Evolutionary conservation across 2,888 invertebrate genomes (phyloP).

Genomic region (Nomada fabriciana): DNA sequence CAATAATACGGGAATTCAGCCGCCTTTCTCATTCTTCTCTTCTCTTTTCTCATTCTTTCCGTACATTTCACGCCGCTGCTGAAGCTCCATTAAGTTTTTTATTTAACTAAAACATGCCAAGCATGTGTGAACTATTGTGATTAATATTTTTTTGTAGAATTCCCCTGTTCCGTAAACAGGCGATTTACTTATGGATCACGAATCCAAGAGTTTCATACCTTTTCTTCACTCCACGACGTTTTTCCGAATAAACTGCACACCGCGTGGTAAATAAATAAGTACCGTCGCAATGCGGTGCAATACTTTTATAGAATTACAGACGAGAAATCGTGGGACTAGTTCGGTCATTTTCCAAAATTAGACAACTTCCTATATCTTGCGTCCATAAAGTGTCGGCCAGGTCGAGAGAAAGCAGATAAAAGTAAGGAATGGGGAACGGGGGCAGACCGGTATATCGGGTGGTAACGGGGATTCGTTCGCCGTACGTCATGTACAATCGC

Average conservation of each 20-base stretch:
- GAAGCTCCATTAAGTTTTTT: not conserved
- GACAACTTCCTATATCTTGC: not conserved
- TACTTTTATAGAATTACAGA: not conserved
- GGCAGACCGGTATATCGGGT: constrained; percentile 82
- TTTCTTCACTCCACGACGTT: no score
- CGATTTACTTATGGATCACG: no score
- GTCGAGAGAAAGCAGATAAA: not conserved
- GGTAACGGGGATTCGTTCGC: constrained; percentile 93
- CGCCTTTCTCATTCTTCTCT: not conserved
- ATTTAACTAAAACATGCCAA: no score
- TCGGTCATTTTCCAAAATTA: not conserved
- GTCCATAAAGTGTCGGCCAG: not conserved
- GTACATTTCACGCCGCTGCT: no score
- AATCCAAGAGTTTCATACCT: no score
- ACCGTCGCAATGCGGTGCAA: not conserved
- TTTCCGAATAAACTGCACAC: no score
- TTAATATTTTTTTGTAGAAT: no score
- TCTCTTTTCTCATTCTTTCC: not conserved
- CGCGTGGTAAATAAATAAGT: no score
- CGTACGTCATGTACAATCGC: constrained; percentile 90
- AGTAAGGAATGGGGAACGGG: constrained; percentile 26
- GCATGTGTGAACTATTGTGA: no score
- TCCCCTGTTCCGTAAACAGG: no score
- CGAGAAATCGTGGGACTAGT: no score
- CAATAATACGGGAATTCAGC: not conserved